Evolutionary conservation across 2,797 vertebrate species (phyloP), one percentile per base, ranked within the genome.

Genomic region (Acipenser oxyrinchus): DNA sequence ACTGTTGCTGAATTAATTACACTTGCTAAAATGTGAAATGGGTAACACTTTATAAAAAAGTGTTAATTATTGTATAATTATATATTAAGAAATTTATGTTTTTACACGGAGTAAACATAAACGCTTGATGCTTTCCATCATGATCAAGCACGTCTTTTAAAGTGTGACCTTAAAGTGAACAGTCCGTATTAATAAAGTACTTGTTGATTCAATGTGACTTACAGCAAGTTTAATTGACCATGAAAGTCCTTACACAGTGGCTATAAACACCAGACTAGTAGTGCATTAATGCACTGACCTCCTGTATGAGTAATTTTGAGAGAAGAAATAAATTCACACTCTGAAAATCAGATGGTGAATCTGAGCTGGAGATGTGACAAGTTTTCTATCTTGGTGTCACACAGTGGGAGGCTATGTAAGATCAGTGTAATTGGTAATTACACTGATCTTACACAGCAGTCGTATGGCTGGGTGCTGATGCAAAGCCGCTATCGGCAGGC

Each of bases 151-250:
- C 37, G 5, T 37, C 4, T 37, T 37, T 37, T 37, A 37, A 37
- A 37, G 37, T 37, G 37, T 37, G 37, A 37, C 37, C 37, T 37
- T 37, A 37, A 37, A 37, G 5, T 37, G 37, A 37, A 37, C 37
- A 37, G 37, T 37, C 5, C 37, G 5, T 5, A 37, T 58, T n/a
- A 11, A 6, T 11, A n/a, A 58, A 58, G 10, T 11, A 58, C 3
- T 58, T 63, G 77, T 79, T 83, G 83, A 78, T 78, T 77, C 74
- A 76, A 75, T 72, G 74, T 72, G 72, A 78, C 73, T 82, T 83
- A 76, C 77, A 70, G 75, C 78, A 84, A 84, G 77, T 83, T 85
- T 85, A 73, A 75, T 74, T 70, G 72, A 86, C 83, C 85, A 86
- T 82, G 76, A 80, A 85, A 84, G 78, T 83, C 79, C 81, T 82